phyloP scores from a whole-genome alignment of 2,797 vertebrate genomes.

The Brachyrhaphis roseni region DNA sequence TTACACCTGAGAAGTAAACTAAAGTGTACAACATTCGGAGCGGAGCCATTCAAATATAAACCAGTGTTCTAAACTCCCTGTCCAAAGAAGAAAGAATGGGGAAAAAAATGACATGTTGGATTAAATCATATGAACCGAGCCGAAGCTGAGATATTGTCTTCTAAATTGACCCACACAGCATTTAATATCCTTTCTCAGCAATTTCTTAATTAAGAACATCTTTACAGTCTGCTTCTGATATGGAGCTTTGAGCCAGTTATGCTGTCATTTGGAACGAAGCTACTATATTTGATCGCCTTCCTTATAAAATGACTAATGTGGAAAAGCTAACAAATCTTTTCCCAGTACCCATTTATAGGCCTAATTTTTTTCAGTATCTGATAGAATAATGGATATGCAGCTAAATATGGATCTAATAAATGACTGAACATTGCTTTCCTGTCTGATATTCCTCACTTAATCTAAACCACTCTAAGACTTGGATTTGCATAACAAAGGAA shows the following conservation, averaged over 20 bases:
- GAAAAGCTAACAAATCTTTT: conserved; percentile 1
- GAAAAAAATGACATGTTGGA: background rate
- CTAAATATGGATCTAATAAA: background rate
- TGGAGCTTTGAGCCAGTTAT: background rate
- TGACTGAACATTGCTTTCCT: background rate
- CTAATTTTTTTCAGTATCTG: background rate
- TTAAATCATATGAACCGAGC: background rate
- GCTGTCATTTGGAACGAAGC: background rate
- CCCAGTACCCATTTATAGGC: conserved; percentile 2
- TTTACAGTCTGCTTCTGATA: background rate
- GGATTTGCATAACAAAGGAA: background rate
- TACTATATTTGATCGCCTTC: background rate
- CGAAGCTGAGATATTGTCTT: background rate
- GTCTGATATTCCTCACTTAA: background rate
- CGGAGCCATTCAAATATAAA: background rate
- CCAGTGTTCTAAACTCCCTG: background rate
- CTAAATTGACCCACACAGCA: background rate
- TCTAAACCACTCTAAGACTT: background rate
- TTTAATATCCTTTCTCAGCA: background rate
- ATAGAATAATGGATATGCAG: background rate
- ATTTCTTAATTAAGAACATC: background rate
- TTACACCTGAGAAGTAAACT: background rate
- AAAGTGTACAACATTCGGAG: background rate
- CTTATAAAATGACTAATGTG: conserved; percentile 8
- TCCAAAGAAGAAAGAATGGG: background rate